Evolutionary conservation across 2,888 invertebrate genomes (phyloP), one percentile per base, ranked within the genome.

Genomic region (Thyatira batis): DNA sequence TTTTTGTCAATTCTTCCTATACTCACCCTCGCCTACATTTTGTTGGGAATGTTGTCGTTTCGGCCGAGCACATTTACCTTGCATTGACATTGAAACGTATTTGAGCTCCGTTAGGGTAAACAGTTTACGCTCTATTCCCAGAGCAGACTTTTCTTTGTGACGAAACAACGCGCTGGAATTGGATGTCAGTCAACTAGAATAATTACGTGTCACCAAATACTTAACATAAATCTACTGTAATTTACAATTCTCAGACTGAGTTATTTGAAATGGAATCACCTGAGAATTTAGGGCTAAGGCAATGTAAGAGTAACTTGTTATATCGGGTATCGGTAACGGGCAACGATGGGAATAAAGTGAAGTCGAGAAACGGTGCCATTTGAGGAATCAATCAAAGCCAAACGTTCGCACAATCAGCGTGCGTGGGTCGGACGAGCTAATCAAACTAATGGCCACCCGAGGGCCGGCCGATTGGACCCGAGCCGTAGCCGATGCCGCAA

Each of bases 321-420:
- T 33, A 28, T 45, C 28, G 9, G 20, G 17, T 44, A 28, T 11
- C 13, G 39, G 48, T 52, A 55, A 55, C 67, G 68, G 52, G 54
- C 71, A 75, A 73, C 69, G 70, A 65, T 67, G 55, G 65, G 63
- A 75, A 78, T 71, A 75, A 77, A 76, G 68, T 67, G 67, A 72
- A 68, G 72, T 68, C 67, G 61, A 63, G 73, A 76, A 79, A 76
- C 72, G 73, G 73, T 79, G 76, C 80, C 80, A 80, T 84, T 86
- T 84, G 80, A 84, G 81, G 78, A 84, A 90, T 90, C 87, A 88
- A 90, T 90, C 89, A 87, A 83, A 85, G 84, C 76, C 78, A 75
- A 83, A 69, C 78, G 81, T 78, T 85, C 80, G 78, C 81, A 85
- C 87, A 87, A 87, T 87, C 86, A 80, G 75, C 80, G 78, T 80